Evolutionary conservation across 2,888 invertebrate species (phyloP).

Genomic region (Epinotia nisella): DNA sequence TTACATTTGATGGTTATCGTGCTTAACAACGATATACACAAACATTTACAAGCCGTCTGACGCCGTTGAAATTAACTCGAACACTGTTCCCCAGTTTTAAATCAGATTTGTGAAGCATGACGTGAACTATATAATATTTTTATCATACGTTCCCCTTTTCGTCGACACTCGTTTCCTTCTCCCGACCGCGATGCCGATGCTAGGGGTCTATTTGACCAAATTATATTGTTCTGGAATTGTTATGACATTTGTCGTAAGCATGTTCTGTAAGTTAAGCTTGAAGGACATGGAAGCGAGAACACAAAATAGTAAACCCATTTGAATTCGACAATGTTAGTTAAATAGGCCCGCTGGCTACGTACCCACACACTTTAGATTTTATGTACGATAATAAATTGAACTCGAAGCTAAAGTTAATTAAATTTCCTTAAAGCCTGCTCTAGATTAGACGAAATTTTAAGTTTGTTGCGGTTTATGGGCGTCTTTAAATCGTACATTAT

Average conservation of each 20-base stretch:
- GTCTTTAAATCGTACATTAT: slow-evolving; percentile 18
- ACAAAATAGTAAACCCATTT: neutral
- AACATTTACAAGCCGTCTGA: neutral
- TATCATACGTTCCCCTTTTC: slow-evolving; percentile 30
- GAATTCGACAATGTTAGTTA: neutral
- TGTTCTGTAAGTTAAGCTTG: neutral
- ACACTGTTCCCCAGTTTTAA: slow-evolving; percentile 3
- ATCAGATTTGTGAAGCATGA: slow-evolving; percentile 28
- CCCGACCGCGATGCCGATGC: slow-evolving; percentile 17
- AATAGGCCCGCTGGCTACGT: neutral
- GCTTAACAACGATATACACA: neutral
- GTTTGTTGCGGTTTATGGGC: slow-evolving; percentile 13
- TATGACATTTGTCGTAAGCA: neutral
- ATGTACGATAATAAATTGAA: slow-evolving; percentile 62
- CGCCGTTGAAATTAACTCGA: neutral
- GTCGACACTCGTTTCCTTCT: slow-evolving; percentile 28
- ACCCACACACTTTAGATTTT: slow-evolving; percentile 60
- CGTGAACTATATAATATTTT: slow-evolving; percentile 19
- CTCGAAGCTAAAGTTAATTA: slow-evolving; percentile 60
- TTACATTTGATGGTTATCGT: neutral
- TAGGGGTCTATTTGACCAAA: neutral
- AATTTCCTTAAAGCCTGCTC: slow-evolving; percentile 58
- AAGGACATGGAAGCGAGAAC: neutral
- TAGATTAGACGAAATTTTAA: slow-evolving; percentile 48
- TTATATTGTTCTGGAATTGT: slow-evolving; percentile 1